Evolutionary conservation across 2,797 vertebrate genomes (phyloP), one percentile per base, ranked within the genome.

Genomic region (Pseudomugil gertrudae): DNA sequence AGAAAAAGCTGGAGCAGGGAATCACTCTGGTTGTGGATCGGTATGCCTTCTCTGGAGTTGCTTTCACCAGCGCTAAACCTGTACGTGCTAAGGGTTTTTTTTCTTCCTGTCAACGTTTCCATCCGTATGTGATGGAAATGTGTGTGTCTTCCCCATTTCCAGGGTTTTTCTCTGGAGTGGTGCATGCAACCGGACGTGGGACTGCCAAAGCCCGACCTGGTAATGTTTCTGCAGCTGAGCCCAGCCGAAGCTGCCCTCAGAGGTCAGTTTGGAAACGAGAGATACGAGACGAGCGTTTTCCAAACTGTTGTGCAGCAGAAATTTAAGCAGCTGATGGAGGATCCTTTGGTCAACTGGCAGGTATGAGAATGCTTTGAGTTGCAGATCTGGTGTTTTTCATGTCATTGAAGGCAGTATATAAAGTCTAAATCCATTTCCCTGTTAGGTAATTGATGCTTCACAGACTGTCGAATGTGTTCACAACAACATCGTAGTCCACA

Each of bases 31-130:
- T 99, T 8, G 93, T 99, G 51, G 98, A 99, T 68, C 89, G 98
- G 45, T 99, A 99, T 0, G 97, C 98, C 7, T 99, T 99, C 87
- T 99, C 98, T 19, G 98, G 98, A 27, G 98, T 92, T 1, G 98
- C 98, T 59, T 99, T 98, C 86, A 97, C 96, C 7, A 94, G 95
- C 6, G 96, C 96, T 58, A 99, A 99, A 81, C 94, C 94, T 51
- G 98, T 99, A 76, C 94, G 95, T 92, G 54, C 17, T 19, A 0
- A 4, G 5, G 2, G 11, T 15, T 14, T 10, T 35, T 5, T 32
- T 35, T 30, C 47, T 15, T 23, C 5, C 43, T 2, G 43, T 48
- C 6, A 52, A 9, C 10, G 19, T 30, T n/a, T 65, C 38, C 48
- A 21, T 50, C 36, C 51, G 13, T 40, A 38, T 0, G 13, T 3